Conservation (phyloP, 2,113 vertebrate genomes). For the Taxidea taxus region DNA sequence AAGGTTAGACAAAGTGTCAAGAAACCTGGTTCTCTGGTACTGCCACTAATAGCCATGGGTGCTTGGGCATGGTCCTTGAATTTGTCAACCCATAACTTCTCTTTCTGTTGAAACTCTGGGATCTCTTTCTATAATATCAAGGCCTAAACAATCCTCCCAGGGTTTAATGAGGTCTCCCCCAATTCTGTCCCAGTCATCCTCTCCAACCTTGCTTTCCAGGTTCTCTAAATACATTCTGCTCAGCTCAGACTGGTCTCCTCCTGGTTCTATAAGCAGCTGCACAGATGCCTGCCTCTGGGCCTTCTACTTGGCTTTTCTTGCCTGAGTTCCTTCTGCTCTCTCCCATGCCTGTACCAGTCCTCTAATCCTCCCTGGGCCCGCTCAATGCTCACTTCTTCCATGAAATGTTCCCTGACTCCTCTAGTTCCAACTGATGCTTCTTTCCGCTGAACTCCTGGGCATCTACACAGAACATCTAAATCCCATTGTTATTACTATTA, state of each 20-base stretch:
- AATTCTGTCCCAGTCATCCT: neutral
- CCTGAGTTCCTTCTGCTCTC: neutral
- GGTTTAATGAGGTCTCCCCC: neutral
- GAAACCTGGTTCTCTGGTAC: neutral
- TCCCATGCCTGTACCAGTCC: neutral
- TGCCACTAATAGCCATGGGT: neutral
- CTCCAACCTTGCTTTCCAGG: neutral
- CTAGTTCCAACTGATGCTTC: neutral
- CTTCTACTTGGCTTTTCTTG: neutral
- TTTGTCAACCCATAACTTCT: neutral
- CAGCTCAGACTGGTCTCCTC: no score
- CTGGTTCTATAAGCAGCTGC: neutral
- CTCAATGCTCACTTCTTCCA: neutral
- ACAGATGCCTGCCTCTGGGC: neutral
- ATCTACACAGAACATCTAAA: neutral
- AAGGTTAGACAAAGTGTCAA: neutral
- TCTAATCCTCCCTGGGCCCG: neutral
- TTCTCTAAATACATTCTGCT: neutral
- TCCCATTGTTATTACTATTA: neutral
- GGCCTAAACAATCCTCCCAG: no score
- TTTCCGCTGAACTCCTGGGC: neutral
- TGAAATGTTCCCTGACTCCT: neutral
- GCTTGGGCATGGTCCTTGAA: neutral
- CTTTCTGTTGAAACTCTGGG: neutral
- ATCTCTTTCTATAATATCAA: neutral